Evolutionary conservation across 1,140 invertebrate genomes (phyloP), one percentile per base, ranked within the genome.

Genomic region (Philaenus spumarius): DNA sequence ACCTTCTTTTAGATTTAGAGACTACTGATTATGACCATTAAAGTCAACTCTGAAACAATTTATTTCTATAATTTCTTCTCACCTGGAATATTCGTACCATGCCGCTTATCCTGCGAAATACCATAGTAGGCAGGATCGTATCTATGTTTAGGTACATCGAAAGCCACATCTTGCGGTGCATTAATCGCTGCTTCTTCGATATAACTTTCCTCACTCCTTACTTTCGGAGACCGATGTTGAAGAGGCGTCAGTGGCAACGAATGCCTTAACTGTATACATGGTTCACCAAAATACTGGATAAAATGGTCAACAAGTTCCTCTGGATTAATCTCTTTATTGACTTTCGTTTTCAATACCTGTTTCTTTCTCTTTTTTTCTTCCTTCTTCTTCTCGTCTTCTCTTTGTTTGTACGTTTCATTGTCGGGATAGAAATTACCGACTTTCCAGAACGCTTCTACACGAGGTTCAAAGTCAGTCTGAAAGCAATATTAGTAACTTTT

Each of bases 391-490:
- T 62, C 52, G 30, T 64, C 42, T n/a, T n/a, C n/a, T n/a, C n/a
- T n/a, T n/a, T n/a, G n/a, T n/a, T n/a, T n/a, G 35, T 62, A 34
- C 15, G 61, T 55, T 20, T 67, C 39, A 39, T 68, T 58, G n/a
- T 79, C 74, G 1, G 80, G 76, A 62, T 81, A 68, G 61, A 87
- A 76, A 58, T 85, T 84, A 59, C 89, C 88, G 54, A 79, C 77
- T 64, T 77, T 78, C 90, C 90, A 92, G 70, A 86, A 89, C 45
- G 88, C 82, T 78, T 92, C 89, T 63, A 86, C 72, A 35, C 88
- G 75, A 6, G 89, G 84, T 60, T 87, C 79, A 68, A 78, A 76
- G 71, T 92, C 88, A 42, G 84, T 70, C 78, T 84, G 60, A 55
- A 75, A 72, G n/a, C n/a, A n/a, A n/a, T n/a, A n/a, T n/a, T n/a